Evolutionary conservation across 1,140 invertebrate genomes (phyloP), one percentile per base, ranked within the genome.

Genomic region (Anagrus nilaparvatae): DNA sequence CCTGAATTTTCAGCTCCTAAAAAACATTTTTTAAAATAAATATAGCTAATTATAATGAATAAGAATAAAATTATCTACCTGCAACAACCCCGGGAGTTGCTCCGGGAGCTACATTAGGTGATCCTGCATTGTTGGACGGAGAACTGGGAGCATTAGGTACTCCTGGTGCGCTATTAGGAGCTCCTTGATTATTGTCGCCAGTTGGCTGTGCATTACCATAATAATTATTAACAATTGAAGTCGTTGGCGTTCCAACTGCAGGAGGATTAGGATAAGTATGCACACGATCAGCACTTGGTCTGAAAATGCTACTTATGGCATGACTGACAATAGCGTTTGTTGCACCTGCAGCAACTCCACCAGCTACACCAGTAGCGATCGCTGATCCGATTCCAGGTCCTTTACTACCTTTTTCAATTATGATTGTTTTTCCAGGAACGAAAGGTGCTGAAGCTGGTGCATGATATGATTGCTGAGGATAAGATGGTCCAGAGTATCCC

Each of bases 281-380:
- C 12, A 33, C 23, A 13, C 29, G 7, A n/a, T 27, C n/a, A 2
- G 13, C 8, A n/a, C 30, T 41, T 2, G 39, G 31, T 8, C 39
- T 16, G 28, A 41, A 41, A 13, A 41, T 41, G 16, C 21, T 25
- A 17, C 23, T 33, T 9, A 41, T 41, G n/a, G 30, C 39, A 19
- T 25, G 31, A 19, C 33, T 17, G n/a, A 41, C 39, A 3, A 33
- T 27, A 3, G 39, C 39, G 13, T 33, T 41, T 21, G 39, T 33
- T 4, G 31, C 39, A 5, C 39, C 39, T 9, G 39, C 39, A 1
- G 39, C 39, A 2, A 33, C 39, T 5, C 39, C 39, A 0, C 30
- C 30, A 4, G 39, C 39, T 1, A 33, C 21, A 1, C 30, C 39
- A 0, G 4, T 20, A 9, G 30, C 39, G 10, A 41, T 25, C 5